Conservation (phyloP, 2,888 invertebrate genomes). For the Eupeodes latifasciatus region DNA sequence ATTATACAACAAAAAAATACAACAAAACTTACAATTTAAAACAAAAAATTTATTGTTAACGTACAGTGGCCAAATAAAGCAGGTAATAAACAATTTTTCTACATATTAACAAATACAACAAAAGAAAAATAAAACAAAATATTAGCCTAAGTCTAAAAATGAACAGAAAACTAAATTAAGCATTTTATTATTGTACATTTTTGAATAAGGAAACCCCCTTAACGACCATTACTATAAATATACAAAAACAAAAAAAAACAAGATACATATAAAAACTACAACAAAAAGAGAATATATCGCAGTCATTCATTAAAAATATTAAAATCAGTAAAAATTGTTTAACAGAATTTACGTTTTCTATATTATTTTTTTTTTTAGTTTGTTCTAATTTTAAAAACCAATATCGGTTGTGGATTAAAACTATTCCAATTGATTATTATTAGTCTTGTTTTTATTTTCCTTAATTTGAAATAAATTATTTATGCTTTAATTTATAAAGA, state of each 20-base stretch:
- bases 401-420: conserved; percentile 76
- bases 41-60: conserved; percentile 77
- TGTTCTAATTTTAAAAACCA: conserved; percentile 31
- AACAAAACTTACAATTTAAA: conserved; percentile 44
- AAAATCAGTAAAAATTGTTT: conserved; percentile 37
- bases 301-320: conserved; percentile 64
- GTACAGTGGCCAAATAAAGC: conserved; percentile 81
- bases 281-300: conserved; percentile 45
- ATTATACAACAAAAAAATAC: conserved; percentile 70
- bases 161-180: conserved; percentile 44
- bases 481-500: conserved; percentile 32
- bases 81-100: conserved; percentile 78
- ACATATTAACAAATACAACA: conserved; percentile 65
- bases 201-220: conserved; percentile 61
- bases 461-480: conserved; percentile 21
- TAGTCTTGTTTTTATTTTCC: conserved; percentile 13
- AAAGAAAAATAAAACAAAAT: conserved; percentile 5
- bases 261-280: conserved; percentile 47
- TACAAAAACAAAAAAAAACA: conserved; percentile 36
- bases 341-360: background rate
- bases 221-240: conserved; percentile 75
- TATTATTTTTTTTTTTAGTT: background rate
- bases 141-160: conserved; percentile 56
- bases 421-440: conserved; percentile 60
- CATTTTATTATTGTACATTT: conserved; percentile 72